phyloP scores from a whole-genome alignment of 2,113 vertebrate species.

The Taxidea taxus region DNA sequence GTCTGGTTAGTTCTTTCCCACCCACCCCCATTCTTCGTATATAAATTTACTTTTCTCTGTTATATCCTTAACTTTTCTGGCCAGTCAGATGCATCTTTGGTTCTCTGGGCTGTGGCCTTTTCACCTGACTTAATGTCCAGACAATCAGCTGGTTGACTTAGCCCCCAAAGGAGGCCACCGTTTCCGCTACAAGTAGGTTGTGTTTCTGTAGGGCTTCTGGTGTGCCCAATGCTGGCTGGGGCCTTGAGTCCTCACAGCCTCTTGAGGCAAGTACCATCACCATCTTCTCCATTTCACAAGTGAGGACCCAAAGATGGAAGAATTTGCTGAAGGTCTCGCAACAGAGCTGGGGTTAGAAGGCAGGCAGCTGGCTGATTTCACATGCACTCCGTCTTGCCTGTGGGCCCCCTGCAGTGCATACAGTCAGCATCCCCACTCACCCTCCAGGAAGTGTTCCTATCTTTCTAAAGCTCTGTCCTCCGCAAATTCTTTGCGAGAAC shows the following conservation, averaged over 20 bases:
- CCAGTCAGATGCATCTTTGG: background rate
- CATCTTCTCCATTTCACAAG: background rate
- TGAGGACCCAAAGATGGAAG: background rate
- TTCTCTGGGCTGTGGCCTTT: background rate
- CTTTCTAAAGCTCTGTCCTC: background rate
- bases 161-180: background rate
- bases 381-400: fast-evolving
- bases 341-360: background rate
- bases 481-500: background rate
- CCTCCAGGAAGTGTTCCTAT: background rate
- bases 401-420: background rate
- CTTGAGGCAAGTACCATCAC: background rate
- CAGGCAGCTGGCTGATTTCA: background rate
- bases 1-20: background rate
- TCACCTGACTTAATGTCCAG: background rate
- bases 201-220: background rate
- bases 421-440: background rate
- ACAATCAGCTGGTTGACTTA: background rate
- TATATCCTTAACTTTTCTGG: background rate
- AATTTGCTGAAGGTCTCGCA: background rate
- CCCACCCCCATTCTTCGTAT: background rate
- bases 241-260: background rate
- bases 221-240: background rate
- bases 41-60: background rate
- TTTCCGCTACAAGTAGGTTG: background rate